A percentile compares a stretch with the other conserved stretches of the same genome.
These are phyloP conservation scores for Asarcornis scutulata DNA, from an alignment of 2,113 vertebrate genomes.

Conservation along the genomic window DNA sequence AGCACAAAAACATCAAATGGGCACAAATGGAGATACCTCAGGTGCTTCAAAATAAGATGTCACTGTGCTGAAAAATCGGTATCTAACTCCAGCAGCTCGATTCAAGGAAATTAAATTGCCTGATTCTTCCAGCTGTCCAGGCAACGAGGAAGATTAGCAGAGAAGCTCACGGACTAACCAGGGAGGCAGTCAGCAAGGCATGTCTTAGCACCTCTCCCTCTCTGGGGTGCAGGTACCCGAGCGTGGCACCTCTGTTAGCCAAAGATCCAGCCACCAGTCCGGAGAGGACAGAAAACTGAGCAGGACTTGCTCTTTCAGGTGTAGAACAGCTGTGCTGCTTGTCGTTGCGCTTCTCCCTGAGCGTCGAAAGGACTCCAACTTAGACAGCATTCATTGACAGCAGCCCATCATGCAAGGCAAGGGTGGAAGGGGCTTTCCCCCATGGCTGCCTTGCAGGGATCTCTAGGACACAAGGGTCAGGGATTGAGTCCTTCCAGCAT, in stretches of 20 bases:
- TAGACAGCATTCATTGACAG: background rate
- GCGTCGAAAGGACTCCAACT: background rate
- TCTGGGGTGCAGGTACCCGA: background rate
- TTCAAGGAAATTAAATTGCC: conserved; percentile 29
- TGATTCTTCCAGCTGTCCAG: background rate
- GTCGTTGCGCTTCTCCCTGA: background rate
- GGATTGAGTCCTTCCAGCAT: background rate
- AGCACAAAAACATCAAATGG: conserved; percentile 3
- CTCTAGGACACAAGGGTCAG: background rate
- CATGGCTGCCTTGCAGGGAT: background rate
- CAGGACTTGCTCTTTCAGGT: background rate
- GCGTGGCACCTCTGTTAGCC: fast-evolving
- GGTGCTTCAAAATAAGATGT: conserved; percentile 47
- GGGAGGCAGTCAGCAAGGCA: background rate
- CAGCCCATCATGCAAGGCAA: background rate
- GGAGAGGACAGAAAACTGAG: background rate
- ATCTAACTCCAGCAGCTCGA: background rate
- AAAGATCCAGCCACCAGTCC: background rate
- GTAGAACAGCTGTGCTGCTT: background rate
- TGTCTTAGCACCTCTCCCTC: background rate
- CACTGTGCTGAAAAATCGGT: conserved; percentile 39
- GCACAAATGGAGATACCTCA: conserved; percentile 24
- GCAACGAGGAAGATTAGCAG: background rate
- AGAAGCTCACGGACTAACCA: background rate
- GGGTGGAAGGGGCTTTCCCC: background rate